Evolutionary conservation across 1,140 invertebrate species (phyloP), one percentile per base, ranked within the genome.

Genomic region (Antheraea pernyi): DNA sequence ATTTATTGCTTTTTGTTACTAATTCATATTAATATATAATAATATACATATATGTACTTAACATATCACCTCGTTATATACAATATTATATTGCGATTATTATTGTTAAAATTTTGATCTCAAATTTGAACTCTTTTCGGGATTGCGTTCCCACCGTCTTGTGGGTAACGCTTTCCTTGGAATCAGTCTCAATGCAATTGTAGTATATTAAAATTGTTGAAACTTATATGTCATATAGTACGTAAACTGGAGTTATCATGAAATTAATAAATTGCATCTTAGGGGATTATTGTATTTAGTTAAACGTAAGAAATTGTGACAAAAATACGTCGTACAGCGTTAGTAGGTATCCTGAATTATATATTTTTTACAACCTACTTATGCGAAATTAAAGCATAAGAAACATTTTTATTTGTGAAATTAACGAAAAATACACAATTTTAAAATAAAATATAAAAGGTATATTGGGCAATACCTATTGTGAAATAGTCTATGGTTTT

Each of bases 1-100:
- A 92, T 89, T 90, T 92, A 92, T 92, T 92, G 90, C 90, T 92
- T 89, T 72, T 88, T 89, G 88, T 92, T 89, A 79, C 81, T 84
- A 84, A 85, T 53, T 16, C 46, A 53, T 53, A 53, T 53, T 53
- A 53, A 53, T 53, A 53, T 53, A 53, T 53, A 53, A 53, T 53
- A 86, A 72, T 86, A 81, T 83, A 83, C 81, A 80, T 82, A 85
- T 78, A 89, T 90, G 84, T 89, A 91, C 84, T 89, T 88, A 84
- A 88, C 79, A 91, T 89, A 91, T 91, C 87, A 91, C 88, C 83
- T 82, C 78, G 84, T 76, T 81, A 84, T 91, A 81, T 90, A 91
- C 89, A 91, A 84, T 78, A 82, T 77, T 77, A 75, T 76, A 78
- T 70, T 69, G 64, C 68, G 61, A 53, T 53, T 53, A 53, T 53